A percentile compares a stretch with the other conserved stretches of the same genome.
Conservation (phyloP, 2,113 vertebrate genomes). For the Varanus salvator region DNA sequence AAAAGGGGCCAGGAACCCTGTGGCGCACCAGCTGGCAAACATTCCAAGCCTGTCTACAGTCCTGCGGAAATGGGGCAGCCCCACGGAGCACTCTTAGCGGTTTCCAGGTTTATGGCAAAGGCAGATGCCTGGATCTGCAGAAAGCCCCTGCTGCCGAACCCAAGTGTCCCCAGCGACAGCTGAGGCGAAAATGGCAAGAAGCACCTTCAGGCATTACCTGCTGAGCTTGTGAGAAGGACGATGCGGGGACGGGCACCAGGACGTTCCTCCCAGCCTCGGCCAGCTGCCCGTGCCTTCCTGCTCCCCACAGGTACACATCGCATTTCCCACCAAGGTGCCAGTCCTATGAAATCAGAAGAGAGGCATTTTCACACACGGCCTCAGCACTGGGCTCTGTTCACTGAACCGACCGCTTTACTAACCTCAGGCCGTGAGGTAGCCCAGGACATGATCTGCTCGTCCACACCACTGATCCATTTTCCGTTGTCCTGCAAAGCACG, state of each 20-base stretch:
- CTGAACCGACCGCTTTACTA: slow-evolving; percentile 42
- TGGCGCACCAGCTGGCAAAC: neutral
- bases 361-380: slow-evolving; percentile 32
- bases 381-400: neutral
- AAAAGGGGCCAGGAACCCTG: too few species aligned
- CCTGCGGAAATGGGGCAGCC: too few species aligned
- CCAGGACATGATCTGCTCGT: slow-evolving; percentile 99
- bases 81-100: too few species aligned
- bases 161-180: neutral
- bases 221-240: slow-evolving; percentile 95
- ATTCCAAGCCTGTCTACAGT: too few species aligned
- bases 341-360: slow-evolving; percentile 78
- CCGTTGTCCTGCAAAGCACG: slow-evolving; percentile 88
- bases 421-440: slow-evolving; percentile 96
- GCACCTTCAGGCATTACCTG: slow-evolving; percentile 80
- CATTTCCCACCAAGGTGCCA: slow-evolving; percentile 98
- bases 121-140: neutral
- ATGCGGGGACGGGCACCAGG: slow-evolving; percentile 88
- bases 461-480: slow-evolving; percentile 94
- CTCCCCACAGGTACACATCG: slow-evolving; percentile 94
- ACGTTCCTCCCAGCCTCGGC: slow-evolving; percentile 96
- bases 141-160: neutral
- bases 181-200: neutral
- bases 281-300: slow-evolving; percentile 93
- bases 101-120: neutral